phyloP scores from a whole-genome alignment of 2,113 vertebrate species.

The Pyrgilauda ruficollis region DNA sequence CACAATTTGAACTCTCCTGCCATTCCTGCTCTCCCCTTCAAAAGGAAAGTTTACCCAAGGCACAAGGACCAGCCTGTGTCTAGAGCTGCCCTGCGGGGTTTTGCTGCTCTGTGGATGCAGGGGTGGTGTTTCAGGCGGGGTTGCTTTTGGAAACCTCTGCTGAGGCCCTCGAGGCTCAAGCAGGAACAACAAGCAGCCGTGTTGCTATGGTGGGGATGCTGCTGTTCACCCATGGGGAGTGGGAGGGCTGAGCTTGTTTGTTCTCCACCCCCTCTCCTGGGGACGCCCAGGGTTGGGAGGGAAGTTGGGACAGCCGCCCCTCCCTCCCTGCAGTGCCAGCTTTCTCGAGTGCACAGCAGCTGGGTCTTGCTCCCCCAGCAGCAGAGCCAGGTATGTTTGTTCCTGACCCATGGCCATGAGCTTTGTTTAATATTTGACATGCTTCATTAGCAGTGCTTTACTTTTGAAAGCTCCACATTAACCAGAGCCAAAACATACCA shows the following conservation, averaged over 20 bases:
- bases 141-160: neutral
- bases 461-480: neutral
- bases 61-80: neutral
- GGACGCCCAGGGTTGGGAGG: neutral
- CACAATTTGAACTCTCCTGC: neutral
- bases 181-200: neutral
- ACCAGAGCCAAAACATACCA: fast-evolving
- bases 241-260: neutral
- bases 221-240: neutral
- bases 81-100: fast-evolving
- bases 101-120: fast-evolving
- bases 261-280: conserved; percentile 19
- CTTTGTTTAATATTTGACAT: neutral
- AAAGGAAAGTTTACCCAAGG: neutral
- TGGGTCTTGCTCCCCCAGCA: neutral
- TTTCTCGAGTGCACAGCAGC: fast-evolving
- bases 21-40: neutral
- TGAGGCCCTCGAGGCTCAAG: neutral
- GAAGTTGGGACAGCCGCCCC: fast-evolving
- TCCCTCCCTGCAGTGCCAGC: neutral
- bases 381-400: neutral
- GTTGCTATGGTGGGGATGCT: neutral
- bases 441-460: neutral
- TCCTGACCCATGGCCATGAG: neutral
- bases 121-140: neutral